Percentiles rank a stretch among this genome's conserved stretches.
Conservation (phyloP, 2,113 vertebrate genomes). For the Ceratotherium simum region DNA sequence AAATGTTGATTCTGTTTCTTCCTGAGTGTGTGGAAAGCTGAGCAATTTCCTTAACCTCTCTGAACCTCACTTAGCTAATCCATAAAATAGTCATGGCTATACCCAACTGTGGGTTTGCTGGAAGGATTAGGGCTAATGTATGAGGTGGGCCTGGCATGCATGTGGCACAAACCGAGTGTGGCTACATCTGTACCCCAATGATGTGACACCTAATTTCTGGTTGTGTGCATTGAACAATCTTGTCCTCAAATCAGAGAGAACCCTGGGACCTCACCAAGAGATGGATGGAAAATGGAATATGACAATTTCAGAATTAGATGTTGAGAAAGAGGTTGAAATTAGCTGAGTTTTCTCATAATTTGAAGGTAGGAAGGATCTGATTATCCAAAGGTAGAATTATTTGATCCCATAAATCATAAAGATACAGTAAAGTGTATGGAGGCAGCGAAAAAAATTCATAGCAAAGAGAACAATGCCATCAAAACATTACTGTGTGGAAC, state of each 20-base stretch:
- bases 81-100: not conserved
- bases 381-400: not conserved
- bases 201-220: not conserved
- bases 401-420: not conserved
- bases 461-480: not conserved
- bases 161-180: not conserved
- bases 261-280: no score
- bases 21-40: not conserved
- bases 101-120: not conserved
- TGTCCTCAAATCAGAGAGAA: not conserved
- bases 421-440: not conserved
- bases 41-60: not conserved
- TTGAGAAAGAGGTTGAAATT: slow-evolving; percentile 7
- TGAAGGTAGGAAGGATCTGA: not conserved
- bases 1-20: not conserved
- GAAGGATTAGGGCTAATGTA: not conserved
- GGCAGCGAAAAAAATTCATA: not conserved
- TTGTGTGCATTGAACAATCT: not conserved
- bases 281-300: not conserved
- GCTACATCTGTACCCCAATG: not conserved
- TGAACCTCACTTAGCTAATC: not conserved
- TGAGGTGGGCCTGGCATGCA: not conserved
- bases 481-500: not conserved
- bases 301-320: not conserved
- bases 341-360: not conserved